Base-by-base conservation (phyloP, 1,140 invertebrate genomes). In the Temnothorax curvispinosus region DNA sequence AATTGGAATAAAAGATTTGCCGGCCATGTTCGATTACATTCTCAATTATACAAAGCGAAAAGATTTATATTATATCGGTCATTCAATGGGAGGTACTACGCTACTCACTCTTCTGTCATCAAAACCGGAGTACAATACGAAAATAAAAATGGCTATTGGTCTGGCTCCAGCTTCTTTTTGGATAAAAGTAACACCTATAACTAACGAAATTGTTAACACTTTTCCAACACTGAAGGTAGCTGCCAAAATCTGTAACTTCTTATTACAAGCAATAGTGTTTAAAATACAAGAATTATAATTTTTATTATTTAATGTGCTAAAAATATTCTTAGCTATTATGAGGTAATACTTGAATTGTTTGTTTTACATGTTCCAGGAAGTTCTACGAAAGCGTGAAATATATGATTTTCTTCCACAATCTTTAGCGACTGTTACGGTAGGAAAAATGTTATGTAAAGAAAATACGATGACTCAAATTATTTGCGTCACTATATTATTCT, bases 131-230 rank as follows among this genome's bases (percentile, higher is more conserved):
- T 96, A 96, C 80, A 96, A 96, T 85, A 72, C 93, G 11, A 96
- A 96, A 94, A 94, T 96, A 54, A 90, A 89, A 27, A 81, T 94
- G 0, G 92, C 94, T 86, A 91, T 96, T 62, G 95, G 96, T 13
- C 91, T 97, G n/a, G 97, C 95, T 3, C 97, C 97, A 3, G 95
- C 96, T 3, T 94, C 95, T 35, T 93, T 92, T 71, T 91, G 93
- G 47, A 77, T 41, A n/a, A 18, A 52, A 85, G 65, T 18, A 87
- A 21, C 58, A 32, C 60, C 60, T 54, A 81, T 21, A 52, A 38
- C 84, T 88, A 7, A 35, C 87, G 0, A 69, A 84, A 58, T 82
- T 41, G 15, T 88, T 89, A 38, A 44, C 54, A 13, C 0, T 2
- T 15, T 15, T 32, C 35, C 35, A 41, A 9, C 18, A 56, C 0